Conservation (phyloP, 2,888 invertebrate genomes). For the Noctua fimbriata region DNA sequence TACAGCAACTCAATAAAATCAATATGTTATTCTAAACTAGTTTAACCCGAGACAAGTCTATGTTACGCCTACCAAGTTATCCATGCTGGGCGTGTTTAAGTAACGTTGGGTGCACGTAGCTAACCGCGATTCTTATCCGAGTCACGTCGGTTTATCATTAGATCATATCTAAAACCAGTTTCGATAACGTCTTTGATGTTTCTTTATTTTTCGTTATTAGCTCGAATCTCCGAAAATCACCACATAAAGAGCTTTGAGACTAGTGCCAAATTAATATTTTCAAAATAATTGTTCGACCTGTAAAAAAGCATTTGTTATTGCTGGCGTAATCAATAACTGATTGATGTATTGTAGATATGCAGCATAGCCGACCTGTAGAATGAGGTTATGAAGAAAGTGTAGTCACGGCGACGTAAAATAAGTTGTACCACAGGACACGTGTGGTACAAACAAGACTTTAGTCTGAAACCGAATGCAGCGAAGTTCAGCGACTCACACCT, state of each 20-base stretch:
- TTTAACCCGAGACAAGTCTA: constrained; percentile 15
- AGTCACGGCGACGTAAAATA: neutral
- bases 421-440: too few species aligned
- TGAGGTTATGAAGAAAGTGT: constrained; percentile 59
- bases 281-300: neutral
- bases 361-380: constrained; percentile 8
- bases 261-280: neutral
- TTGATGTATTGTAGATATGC: constrained; percentile 32
- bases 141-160: constrained; percentile 54
- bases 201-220: constrained; percentile 20
- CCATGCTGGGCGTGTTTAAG: constrained; percentile 29
- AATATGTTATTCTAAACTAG: constrained; percentile 37
- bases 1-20: constrained; percentile 29
- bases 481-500: too few species aligned
- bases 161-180: constrained; percentile 64
- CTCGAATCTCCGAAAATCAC: constrained; percentile 15
- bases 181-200: constrained; percentile 44
- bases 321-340: constrained; percentile 30
- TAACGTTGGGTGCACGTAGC: constrained; percentile 30
- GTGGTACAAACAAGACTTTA: too few species aligned
- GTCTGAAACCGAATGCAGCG: too few species aligned
- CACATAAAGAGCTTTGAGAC: constrained; percentile 1
- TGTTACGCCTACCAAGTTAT: constrained; percentile 26
- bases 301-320: constrained; percentile 11
- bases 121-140: constrained; percentile 43